Conservation (phyloP, 1,140 invertebrate species). For the Chironomus striatipennis region DNA sequence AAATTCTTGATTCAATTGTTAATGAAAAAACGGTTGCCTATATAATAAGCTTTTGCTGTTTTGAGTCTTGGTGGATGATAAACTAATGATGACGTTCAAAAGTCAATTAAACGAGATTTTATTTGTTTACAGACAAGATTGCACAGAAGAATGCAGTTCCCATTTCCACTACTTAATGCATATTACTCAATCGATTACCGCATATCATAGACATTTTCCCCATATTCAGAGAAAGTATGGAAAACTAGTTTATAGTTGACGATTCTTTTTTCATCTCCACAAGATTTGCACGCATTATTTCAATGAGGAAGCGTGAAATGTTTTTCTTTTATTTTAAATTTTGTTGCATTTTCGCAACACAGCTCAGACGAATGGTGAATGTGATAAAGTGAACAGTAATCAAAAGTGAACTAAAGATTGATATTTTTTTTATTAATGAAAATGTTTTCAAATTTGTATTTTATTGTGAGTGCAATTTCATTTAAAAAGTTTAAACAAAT, state of each 20-base stretch:
- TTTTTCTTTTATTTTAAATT: constrained; percentile 18
- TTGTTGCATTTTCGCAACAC: not conserved
- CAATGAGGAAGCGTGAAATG: not conserved
- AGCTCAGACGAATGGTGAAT: not conserved
- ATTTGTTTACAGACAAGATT: no score
- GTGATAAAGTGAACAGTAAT: not conserved
- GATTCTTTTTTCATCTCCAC: not conserved
- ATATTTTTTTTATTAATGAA: not conserved
- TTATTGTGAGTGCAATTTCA: not conserved
- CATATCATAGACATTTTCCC: not conserved
- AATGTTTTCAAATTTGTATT: not conserved
- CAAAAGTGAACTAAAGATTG: not conserved
- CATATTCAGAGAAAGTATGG: constrained; percentile 1
- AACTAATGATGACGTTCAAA: no score
- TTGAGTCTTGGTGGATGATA: no score
- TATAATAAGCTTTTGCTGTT: no score
- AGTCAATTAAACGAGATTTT: no score
- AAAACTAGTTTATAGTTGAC: not conserved
- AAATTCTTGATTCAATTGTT: no score
- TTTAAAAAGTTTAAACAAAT: not conserved
- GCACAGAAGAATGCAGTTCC: no score
- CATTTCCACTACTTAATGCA: no score
- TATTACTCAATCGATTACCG: no score
- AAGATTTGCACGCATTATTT: not conserved
- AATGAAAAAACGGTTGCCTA: no score